phyloP scores from a whole-genome alignment of 2,113 vertebrate species.

The Tautogolabrus adspersus region DNA sequence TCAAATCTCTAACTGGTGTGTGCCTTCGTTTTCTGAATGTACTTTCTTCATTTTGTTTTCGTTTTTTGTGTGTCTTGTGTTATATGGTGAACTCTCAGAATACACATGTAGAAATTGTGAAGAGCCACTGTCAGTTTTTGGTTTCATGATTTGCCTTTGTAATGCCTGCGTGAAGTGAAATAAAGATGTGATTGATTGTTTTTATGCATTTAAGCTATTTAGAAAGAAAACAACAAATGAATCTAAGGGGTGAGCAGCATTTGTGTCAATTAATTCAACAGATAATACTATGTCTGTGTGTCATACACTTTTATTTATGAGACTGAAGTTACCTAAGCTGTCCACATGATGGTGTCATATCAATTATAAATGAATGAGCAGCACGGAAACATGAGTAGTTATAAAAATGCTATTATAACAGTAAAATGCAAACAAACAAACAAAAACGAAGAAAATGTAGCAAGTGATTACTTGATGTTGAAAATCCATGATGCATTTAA shows the following conservation, averaged over 20 bases:
- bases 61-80: not conserved
- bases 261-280: not conserved
- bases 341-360: slow-evolving; percentile 73
- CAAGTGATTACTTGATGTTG: too few relatives aligned
- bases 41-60: not conserved
- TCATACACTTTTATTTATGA: not conserved
- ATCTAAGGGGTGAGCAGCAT: not conserved
- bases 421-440: not conserved
- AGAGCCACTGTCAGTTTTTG: not conserved
- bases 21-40: slow-evolving; percentile 72
- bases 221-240: not conserved
- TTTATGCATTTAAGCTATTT: slow-evolving; percentile 22
- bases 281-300: not conserved
- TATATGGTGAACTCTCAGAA: slow-evolving; percentile 28
- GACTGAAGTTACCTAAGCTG: slow-evolving; percentile 43
- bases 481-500: not conserved
- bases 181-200: slow-evolving; percentile 27
- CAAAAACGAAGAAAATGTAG: too few relatives aligned
- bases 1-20: slow-evolving; percentile 52
- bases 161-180: slow-evolving; percentile 37
- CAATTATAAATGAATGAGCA: slow-evolving; percentile 26
- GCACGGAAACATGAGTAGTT: not conserved
- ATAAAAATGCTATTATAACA: not conserved
- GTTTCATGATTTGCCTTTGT: slow-evolving; percentile 30
- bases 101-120: not conserved